A percentile compares a stretch with the other conserved stretches of the same genome.
Conservation (phyloP, 1,140 invertebrate genomes). For the Leptonema lineaticorne region DNA sequence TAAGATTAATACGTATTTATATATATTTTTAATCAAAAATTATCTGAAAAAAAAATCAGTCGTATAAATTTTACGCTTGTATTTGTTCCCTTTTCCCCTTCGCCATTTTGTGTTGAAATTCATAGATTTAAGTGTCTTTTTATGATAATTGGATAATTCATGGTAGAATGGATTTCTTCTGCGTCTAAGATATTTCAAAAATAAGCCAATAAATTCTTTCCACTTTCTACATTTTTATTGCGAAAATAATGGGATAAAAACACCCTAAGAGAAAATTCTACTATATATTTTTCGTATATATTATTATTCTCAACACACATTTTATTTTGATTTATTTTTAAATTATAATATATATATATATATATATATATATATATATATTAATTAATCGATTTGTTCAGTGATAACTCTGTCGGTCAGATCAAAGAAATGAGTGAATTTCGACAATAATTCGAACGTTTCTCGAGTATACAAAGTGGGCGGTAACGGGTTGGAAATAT, state of each 20-base stretch:
- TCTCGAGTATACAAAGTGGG: background rate
- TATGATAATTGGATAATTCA: slow-evolving; percentile 40
- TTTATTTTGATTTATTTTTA: background rate
- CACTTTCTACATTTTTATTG: background rate
- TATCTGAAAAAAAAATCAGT: no score
- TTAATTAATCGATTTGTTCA: slow-evolving; percentile 41
- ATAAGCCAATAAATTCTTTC: background rate
- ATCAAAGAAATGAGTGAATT: slow-evolving; percentile 35
- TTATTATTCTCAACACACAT: background rate
- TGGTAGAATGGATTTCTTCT: slow-evolving; percentile 33
- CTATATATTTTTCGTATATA: background rate
- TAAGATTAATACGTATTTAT: no score
- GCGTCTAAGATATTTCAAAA: slow-evolving; percentile 12
- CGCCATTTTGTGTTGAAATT: background rate
- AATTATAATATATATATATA: background rate
- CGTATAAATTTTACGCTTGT: no score
- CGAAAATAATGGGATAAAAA: background rate
- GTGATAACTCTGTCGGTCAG: slow-evolving; percentile 29
- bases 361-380: slow-evolving; percentile 19
- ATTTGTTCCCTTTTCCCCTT: background rate
- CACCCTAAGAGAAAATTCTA: background rate
- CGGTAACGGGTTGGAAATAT: slow-evolving; percentile 23
- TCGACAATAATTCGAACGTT: slow-evolving; percentile 35
- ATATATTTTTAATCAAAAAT: no score
- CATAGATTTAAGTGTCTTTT: slow-evolving; percentile 37